phyloP scores from a whole-genome alignment of 1,140 invertebrate species.

The Agrypnia vestita region DNA sequence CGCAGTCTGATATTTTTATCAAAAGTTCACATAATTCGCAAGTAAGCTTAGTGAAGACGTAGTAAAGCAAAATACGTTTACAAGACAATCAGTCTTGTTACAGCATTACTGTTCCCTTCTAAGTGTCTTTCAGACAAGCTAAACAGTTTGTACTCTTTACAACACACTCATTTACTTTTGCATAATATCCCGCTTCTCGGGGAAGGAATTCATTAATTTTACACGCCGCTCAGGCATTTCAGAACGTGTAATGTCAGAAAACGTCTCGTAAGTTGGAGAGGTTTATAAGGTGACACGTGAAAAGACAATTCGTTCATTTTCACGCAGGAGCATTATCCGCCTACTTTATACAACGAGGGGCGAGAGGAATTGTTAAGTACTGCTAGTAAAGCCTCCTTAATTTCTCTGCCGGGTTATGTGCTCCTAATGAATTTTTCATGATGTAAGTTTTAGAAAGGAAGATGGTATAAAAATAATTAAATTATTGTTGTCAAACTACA shows the following conservation, averaged over 20 bases:
- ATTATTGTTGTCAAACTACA: too few relatives aligned
- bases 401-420: slow-evolving; percentile 22
- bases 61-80: not conserved
- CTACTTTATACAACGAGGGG: slow-evolving; percentile 24
- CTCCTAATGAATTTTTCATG: slow-evolving; percentile 37
- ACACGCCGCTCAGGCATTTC: slow-evolving; percentile 56
- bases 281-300: slow-evolving; percentile 61
- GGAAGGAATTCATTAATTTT: slow-evolving; percentile 61
- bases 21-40: too few relatives aligned
- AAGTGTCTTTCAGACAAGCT: slow-evolving; percentile 29
- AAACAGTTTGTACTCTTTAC: slow-evolving; percentile 46
- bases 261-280: slow-evolving; percentile 56
- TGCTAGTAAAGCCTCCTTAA: slow-evolving; percentile 16
- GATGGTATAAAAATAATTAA: too few relatives aligned
- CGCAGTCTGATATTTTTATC: too few relatives aligned
- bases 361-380: slow-evolving; percentile 22
- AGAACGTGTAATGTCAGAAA: slow-evolving; percentile 60
- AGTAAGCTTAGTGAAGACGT: too few relatives aligned
- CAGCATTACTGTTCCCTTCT: slow-evolving; percentile 1
- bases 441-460: not conserved
- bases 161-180: slow-evolving; percentile 60
- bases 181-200: slow-evolving; percentile 48
- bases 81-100: slow-evolving; percentile 24
- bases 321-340: slow-evolving; percentile 15
- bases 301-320: slow-evolving; percentile 59